Evolutionary conservation across 2,888 invertebrate species (phyloP).

Genomic region (Eupeodes latifasciatus): DNA sequence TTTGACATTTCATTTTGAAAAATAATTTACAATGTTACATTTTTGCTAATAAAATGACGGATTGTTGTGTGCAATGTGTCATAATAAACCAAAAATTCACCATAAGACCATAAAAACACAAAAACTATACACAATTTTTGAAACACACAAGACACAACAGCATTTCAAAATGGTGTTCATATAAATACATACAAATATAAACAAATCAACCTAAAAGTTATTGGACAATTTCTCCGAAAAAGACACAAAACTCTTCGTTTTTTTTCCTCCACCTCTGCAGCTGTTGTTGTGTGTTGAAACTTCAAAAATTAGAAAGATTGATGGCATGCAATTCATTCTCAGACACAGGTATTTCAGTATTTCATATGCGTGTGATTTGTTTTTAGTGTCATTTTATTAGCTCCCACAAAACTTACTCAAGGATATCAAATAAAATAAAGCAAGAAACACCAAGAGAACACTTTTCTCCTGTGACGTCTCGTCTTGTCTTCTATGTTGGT

Average conservation of each 20-base stretch:
- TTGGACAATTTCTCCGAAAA: slow-evolving; percentile 44
- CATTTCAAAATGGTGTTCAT: slow-evolving; percentile 1
- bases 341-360: slow-evolving; percentile 34
- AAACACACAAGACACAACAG: slow-evolving; percentile 43
- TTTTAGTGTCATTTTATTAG: slow-evolving; percentile 67
- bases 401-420: slow-evolving; percentile 42
- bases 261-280: neutral
- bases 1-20: slow-evolving; percentile 69
- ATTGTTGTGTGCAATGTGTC: slow-evolving; percentile 24
- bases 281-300: slow-evolving; percentile 1
- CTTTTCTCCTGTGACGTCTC: neutral
- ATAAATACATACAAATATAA: slow-evolving; percentile 1
- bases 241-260: neutral
- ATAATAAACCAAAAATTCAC: slow-evolving; percentile 51
- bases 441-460: neutral
- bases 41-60: slow-evolving; percentile 59
- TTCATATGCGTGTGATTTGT: slow-evolving; percentile 19
- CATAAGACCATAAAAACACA: slow-evolving; percentile 5
- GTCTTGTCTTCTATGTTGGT: neutral
- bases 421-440: slow-evolving; percentile 48
- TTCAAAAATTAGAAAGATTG: slow-evolving; percentile 59
- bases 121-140: slow-evolving; percentile 56
- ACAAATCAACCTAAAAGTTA: slow-evolving; percentile 26
- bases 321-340: slow-evolving; percentile 38
- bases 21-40: slow-evolving; percentile 53